Base-by-base conservation (phyloP, 2,113 vertebrate genomes). In the Rhinoptilus africanus region DNA sequence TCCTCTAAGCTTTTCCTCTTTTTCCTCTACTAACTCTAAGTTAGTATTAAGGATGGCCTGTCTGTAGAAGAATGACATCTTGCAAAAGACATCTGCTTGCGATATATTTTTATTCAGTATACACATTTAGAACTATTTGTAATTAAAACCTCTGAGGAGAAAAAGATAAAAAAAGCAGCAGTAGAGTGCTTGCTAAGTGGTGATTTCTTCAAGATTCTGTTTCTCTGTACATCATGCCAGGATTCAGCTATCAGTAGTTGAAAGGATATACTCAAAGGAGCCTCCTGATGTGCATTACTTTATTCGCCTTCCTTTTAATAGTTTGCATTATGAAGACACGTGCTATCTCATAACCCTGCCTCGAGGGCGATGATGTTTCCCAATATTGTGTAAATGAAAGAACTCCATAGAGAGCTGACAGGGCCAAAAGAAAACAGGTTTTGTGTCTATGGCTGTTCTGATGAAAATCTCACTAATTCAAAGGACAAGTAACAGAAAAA, bases 401-500 rank as follows among this genome's bases (percentile, higher is more conserved):
- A 92, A 32, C 34, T 78, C 60, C 37, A 43, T 1, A 74, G 72
- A 94, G 64, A 86, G 71, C 84, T 93, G 87, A 85, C 62, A 79
- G 41, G 35, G 53, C 87, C 48, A 51, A 69, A 96, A 94, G 45
- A 91, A 82, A 94, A 76, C 81, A 73, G 30, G 56, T 91, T 96
- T 72, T 92, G 19, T 85, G 66, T 91, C 62, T 83, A 2, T n/a
- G 60, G 48, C 34, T 50, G 19, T 81, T 96, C 60, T 53, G 53
- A 78, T 91, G 57, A 88, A 96, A 93, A 92, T 89, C 87, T 96
- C 24, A 34, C 35, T 82, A 60, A 91, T 57, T 89, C 66, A 79
- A 92, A 95, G 43, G 56, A 84, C 50, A 54, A 77, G 50, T 91
- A 89, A 59, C 18, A 56, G 60, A 2, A 82, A 73, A 69, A 14